Conservation (phyloP, 2,888 invertebrate species). For the Digitonthophagus gazella region DNA sequence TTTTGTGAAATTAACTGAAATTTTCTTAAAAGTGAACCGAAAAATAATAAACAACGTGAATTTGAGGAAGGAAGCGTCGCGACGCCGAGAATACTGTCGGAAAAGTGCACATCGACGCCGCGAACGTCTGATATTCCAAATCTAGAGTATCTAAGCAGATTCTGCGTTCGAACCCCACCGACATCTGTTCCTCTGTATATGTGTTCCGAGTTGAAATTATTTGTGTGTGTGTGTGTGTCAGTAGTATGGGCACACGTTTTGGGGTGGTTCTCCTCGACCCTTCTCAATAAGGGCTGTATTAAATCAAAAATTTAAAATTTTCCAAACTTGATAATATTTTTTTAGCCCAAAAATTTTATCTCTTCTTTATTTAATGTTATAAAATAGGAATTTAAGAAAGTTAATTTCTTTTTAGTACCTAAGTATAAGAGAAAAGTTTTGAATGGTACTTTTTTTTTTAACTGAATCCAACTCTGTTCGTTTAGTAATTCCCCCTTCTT, state of each 20-base stretch:
- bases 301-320: neutral
- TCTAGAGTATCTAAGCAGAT: too few species aligned
- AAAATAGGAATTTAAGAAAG: too few species aligned
- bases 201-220: neutral
- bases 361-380: neutral
- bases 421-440: neutral
- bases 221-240: neutral
- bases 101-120: neutral
- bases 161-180: neutral
- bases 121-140: too few species aligned
- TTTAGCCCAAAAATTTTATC: too few species aligned
- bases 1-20: too few species aligned
- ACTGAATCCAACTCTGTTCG: neutral
- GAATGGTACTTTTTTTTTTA: too few species aligned
- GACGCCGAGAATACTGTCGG: neutral
- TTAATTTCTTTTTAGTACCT: neutral
- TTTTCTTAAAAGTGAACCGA: too few species aligned
- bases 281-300: neutral
- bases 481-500: slow-evolving; percentile 14
- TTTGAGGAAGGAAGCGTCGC: too few species aligned
- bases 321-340: too few species aligned
- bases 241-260: neutral
- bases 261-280: neutral
- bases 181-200: neutral
- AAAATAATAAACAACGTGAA: too few species aligned